Conservation (phyloP, 2,113 vertebrate species). For the Nymphicus hollandicus region DNA sequence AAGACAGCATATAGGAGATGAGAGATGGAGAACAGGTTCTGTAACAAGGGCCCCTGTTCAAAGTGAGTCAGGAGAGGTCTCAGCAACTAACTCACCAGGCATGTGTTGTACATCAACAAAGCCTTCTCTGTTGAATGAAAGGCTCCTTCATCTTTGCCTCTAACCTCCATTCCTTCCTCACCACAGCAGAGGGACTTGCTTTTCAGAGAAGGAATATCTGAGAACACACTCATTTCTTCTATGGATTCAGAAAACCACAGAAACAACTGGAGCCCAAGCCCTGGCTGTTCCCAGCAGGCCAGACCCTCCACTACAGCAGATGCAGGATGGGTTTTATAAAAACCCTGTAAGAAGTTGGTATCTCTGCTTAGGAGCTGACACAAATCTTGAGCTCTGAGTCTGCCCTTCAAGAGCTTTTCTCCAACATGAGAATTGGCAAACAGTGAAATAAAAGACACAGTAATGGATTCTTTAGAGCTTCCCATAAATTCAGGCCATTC, state of each 20-base stretch:
- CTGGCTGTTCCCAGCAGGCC: neutral
- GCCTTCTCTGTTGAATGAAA: slow-evolving; percentile 56
- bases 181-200: slow-evolving; percentile 51
- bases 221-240: slow-evolving; percentile 40
- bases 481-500: neutral
- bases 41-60: slow-evolving; percentile 45
- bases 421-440: neutral
- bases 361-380: neutral
- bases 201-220: slow-evolving; percentile 40
- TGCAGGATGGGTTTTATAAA: neutral
- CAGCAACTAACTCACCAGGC: slow-evolving; percentile 17
- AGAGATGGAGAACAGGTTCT: slow-evolving; percentile 47
- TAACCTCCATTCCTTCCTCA: slow-evolving; percentile 53
- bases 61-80: slow-evolving; percentile 56
- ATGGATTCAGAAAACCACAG: slow-evolving; percentile 22
- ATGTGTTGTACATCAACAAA: slow-evolving; percentile 48
- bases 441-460: neutral
- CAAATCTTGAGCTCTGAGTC: neutral
- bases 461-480: neutral
- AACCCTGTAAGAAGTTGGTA: neutral
- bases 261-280: neutral
- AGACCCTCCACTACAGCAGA: neutral
- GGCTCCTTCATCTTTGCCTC: slow-evolving; percentile 43
- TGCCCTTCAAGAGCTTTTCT: neutral
- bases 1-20: neutral